A percentile compares a stretch with the other conserved stretches of the same genome.
These are phyloP conservation scores for Aptenodytes forsteri DNA, from an alignment of 2,113 vertebrate species.

Conservation along the genomic window DNA sequence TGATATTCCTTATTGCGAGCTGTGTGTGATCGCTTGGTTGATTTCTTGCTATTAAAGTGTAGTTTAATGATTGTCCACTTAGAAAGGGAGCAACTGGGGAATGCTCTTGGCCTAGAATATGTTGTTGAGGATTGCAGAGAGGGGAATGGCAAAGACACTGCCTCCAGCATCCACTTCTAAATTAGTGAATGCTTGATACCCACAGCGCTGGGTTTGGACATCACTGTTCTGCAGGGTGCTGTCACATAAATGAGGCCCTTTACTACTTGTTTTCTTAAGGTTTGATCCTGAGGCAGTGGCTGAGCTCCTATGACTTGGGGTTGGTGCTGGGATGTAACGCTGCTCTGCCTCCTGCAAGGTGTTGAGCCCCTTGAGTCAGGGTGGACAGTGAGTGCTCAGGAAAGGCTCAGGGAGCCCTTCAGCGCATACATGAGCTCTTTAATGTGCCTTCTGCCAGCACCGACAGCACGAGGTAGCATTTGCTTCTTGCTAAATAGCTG, in stretches of 20 bases:
- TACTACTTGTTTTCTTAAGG: background rate
- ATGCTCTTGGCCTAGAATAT: background rate
- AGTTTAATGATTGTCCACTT: conserved; percentile 41
- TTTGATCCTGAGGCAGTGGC: background rate
- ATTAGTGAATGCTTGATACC: background rate
- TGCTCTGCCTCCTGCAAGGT: background rate
- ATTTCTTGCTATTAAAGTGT: background rate
- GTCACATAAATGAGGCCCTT: background rate
- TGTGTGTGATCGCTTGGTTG: background rate
- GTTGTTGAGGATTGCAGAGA: background rate
- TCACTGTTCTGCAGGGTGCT: background rate
- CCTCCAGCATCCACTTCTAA: background rate
- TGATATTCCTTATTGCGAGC: background rate
- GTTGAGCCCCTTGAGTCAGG: background rate
- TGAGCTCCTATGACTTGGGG: background rate
- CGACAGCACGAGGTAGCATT: background rate
- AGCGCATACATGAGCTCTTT: rapidly evolving
- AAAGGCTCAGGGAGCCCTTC: background rate
- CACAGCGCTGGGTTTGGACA: background rate
- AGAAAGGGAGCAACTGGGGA: background rate
- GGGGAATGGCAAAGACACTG: background rate
- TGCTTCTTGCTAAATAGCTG: conserved; percentile 30
- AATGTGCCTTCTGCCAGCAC: background rate
- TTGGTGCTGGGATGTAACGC: background rate
- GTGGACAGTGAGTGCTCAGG: background rate